A percentile compares a stretch with the other conserved stretches of the same genome.
These are phyloP conservation scores for Arbacia lixula DNA, from an alignment of 53 echinoderm and acorn worm species.

Conservation along the genomic window DNA sequence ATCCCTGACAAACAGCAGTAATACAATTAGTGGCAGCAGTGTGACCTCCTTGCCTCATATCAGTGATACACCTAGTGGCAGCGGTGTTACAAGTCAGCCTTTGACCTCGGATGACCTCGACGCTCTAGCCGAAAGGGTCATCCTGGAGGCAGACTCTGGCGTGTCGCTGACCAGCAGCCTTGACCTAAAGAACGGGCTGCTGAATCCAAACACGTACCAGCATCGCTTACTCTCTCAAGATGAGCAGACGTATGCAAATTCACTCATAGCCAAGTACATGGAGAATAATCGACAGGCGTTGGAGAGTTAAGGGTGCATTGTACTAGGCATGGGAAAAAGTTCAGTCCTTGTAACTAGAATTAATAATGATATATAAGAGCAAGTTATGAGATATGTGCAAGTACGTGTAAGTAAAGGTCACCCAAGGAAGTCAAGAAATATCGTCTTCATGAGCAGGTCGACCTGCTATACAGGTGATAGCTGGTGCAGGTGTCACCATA, in stretches of 20 bases:
- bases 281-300: conserved; percentile 8
- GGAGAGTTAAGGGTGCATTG: neutral
- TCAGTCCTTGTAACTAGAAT: no score
- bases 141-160: conserved; percentile 54
- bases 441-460: no score
- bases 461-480: no score
- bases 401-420: no score
- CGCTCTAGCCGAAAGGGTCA: conserved; percentile 37
- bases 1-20: no score
- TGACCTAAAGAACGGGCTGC: conserved; percentile 28
- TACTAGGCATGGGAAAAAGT: no score
- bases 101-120: conserved; percentile 4
- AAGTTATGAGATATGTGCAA: no score
- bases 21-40: no score
- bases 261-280: conserved; percentile 91
- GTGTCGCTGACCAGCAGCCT: conserved; percentile 37
- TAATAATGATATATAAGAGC: no score
- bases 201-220: conserved; percentile 52
- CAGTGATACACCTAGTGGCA: conserved; percentile 16
- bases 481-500: no score
- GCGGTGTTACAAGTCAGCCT: conserved; percentile 1
- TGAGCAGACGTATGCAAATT: conserved; percentile 89
- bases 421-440: no score
- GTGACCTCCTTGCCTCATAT: no score
- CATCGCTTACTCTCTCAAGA: conserved; percentile 69